Base-by-base conservation (phyloP, 30 jellyfish, hydroid and myxozoan species). In the Turritopsis dohrnii region DNA sequence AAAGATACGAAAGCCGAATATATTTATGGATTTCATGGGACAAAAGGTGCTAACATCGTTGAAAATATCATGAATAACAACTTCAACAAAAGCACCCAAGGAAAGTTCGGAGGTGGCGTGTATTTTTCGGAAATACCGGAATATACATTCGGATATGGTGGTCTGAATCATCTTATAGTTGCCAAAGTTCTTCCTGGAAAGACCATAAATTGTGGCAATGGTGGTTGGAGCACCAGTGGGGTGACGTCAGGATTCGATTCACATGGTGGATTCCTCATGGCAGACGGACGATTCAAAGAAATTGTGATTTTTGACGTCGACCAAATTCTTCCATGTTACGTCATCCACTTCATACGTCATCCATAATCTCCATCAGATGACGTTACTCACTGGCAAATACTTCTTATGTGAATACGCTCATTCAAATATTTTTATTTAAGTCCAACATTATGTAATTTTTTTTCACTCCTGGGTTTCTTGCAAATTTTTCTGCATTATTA, bases 21-120 rank as follows among this genome's bases (percentile, higher is more conserved):
- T 52, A 89, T 89, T 26, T 89, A 31, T 31, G 93, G 89, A 4
- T 89, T 89, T 75, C 96, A 89, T 84, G 96, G 93, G 16, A 89
- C 96, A 16, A 24, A 60, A 13, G 72, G 65, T 21, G 76, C 29
- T 25, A 75, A 0, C 0, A 75, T 75, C 41, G 83, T 75, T 0
- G 83, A 75, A 75, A 29, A 75, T 13, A 75, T 75, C 60, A 75
- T 75, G 83, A 75, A 75, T 31, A 31, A 75, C 41, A 75, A 75
- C 21, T 75, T 75, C 69, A 75, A 13, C n/a, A 26, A 26, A 1
- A 75, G 83, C 21, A 22, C 1, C 8, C 3, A 21, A 26, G 83
- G 83, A 17, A 75, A 75, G n/a, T 75, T 75, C 21, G 83, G 83
- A n/a, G 69, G 54, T 26, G 83, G 83, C 21, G 83, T 75, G 52